These are phyloP conservation scores for Forbesichthys agassizii DNA, from an alignment of 2,113 vertebrate species.

Conservation along the genomic window DNA sequence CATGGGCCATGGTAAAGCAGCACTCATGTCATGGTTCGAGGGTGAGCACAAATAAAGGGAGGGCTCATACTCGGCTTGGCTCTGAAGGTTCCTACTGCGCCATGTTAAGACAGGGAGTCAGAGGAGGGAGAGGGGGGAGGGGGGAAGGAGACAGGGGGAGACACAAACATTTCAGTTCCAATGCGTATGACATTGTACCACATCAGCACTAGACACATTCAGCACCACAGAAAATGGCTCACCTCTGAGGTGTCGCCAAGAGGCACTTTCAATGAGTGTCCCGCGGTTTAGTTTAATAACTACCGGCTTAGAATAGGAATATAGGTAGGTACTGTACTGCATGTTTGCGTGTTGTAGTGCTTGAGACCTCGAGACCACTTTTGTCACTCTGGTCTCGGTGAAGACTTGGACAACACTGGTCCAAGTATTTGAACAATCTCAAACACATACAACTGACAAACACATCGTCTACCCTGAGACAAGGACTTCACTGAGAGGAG, in stretches of 20 bases:
- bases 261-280: no score
- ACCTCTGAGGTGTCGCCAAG: no score
- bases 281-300: no score
- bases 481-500: neutral
- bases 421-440: neutral
- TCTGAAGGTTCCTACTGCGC: slow-evolving; percentile 85
- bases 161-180: slow-evolving; percentile 28
- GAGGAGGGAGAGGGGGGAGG: slow-evolving; percentile 53
- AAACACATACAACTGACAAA: slow-evolving; percentile 14
- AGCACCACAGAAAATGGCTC: neutral
- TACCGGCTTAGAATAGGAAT: no score
- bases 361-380: no score
- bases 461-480: neutral
- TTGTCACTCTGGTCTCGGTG: no score
- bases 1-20: slow-evolving; percentile 40
- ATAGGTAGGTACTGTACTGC: no score
- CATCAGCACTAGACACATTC: neutral
- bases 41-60: slow-evolving; percentile 48
- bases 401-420: no score
- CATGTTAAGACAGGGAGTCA: slow-evolving; percentile 63
- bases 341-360: no score
- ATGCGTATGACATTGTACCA: slow-evolving; percentile 9
- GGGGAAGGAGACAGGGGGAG: slow-evolving; percentile 34
- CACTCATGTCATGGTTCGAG: slow-evolving; percentile 44
- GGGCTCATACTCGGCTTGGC: slow-evolving; percentile 72